Evolutionary conservation across 2,888 invertebrate genomes (phyloP), one percentile per base, ranked within the genome.

Genomic region (Chaetogeoica ovagalla): DNA sequence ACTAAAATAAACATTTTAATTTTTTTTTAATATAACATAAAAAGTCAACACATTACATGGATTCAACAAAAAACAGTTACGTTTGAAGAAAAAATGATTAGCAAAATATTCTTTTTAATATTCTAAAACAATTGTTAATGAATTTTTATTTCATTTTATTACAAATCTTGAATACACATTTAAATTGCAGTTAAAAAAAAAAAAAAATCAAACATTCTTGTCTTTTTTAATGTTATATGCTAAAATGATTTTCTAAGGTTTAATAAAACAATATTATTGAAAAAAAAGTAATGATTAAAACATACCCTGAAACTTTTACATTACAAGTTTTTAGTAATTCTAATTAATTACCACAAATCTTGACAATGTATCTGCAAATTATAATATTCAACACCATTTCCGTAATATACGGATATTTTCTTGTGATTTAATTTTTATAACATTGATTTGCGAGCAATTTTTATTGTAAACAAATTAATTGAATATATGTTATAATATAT

Each of bases 251-350:
- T 21, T 15, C 43, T 19, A 66, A 43, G 13, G 17, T 3, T 55
- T 43, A 66, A 21, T 43, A 43, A 48, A 48, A 66, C 43, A 48
- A 43, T 43, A 66, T 15, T 66, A 48, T 21, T 59, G 43, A 43
- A 59, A 60, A 21, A 19, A 62, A 63, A 39, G 13, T 55, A 65
- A 65, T 76, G 68, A 68, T 59, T 19, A 70, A 71, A 71, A 79
- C 62, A 79, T 79, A 79, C 79, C 79, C 79, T 79, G 79, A 70
- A 39, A 79, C 30, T 62, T 71, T 55, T 70, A 71, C 48, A 48
- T 48, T 48, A 70, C 62, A 70, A 71, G 71, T 71, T 43, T 39
- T 79, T 63, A 37, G 68, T 65, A 79, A 65, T 57, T 55, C 63
- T 71, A 55, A 71, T 9, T 55, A 43, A 55, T 63, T 55, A 60